Base-by-base conservation (phyloP, 1,140 invertebrate species). In the Pachyrhynchus sulphureomaculatus region DNA sequence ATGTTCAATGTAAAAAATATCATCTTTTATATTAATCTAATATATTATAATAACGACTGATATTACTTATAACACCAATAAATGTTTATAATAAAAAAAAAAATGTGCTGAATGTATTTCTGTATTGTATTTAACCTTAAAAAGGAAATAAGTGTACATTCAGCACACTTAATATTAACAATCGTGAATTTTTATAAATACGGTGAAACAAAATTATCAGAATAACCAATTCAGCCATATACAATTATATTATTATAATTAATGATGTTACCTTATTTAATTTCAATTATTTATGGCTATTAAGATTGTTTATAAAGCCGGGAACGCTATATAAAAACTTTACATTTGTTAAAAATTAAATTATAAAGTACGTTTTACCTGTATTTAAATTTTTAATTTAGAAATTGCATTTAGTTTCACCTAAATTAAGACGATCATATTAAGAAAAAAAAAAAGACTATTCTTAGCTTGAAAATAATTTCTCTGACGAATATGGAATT, bases 121-220 rank as follows among this genome's bases (percentile, higher is more conserved):
- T 9, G 18, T 21, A 8, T 18, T 18, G 18, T 21, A 47, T 21
- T 47, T 6, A n/a, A n/a, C n/a, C n/a, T n/a, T n/a, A n/a, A n/a
- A n/a, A n/a, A n/a, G n/a, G n/a, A n/a, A n/a, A n/a, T n/a, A n/a
- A n/a, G n/a, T n/a, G n/a, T n/a, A n/a, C n/a, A n/a, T n/a, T n/a
- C n/a, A n/a, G n/a, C n/a, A n/a, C n/a, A n/a, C n/a, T n/a, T n/a
- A n/a, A n/a, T n/a, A n/a, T n/a, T n/a, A n/a, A n/a, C n/a, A n/a
- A n/a, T n/a, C n/a, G n/a, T n/a, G n/a, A n/a, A n/a, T n/a, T n/a
- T n/a, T n/a, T n/a, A n/a, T n/a, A n/a, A n/a, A n/a, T n/a, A n/a
- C n/a, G n/a, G n/a, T 49, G 32, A 49, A 33, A 32, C 26, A 49
- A 34, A 49, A 26, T 49, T 49, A 34, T 32, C 6, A 23, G 12